Evolutionary conservation across 2,797 vertebrate species (phyloP), one percentile per base, ranked within the genome.

Genomic region (Lophotriccus pileatus): DNA sequence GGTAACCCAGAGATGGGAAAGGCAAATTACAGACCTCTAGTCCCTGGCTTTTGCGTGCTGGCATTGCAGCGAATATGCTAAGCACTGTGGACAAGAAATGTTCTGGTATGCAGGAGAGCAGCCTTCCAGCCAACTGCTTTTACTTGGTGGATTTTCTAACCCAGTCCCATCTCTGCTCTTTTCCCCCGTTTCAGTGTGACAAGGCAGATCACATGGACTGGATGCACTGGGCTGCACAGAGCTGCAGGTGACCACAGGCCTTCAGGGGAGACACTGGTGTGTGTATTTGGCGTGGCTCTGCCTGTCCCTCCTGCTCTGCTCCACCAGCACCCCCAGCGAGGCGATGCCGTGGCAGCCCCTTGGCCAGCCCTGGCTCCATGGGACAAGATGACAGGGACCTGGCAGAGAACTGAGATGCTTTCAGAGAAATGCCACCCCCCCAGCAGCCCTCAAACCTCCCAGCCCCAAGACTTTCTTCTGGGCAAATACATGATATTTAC

Each of bases 21-120:
- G 28, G 55, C 63, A 94, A 95, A 94, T 91, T 73, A 86, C 49
- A 88, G 89, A 20, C 34, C 73, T 90, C 76, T 46, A 53, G 25
- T 52, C 84, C 34, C 63, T 73, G 66, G 73, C 17, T 88, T 95
- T 46, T 80, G 32, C 34, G 27, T 58, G 70, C 77, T 86, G 94
- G 91, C 83, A 24, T 73, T 75, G 63, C 52, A 56, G 56, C 75
- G 50, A 81, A 69, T 50, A 52, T 50, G 87, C 70, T 88, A 67
- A 91, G 88, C 0, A 0, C 47, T 43, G 39, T 24, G 55, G 73
- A 55, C 34, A 70, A 91, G 59, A 84, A 94, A 87, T 8, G 37
- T 69, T 89, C 79, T 86, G 63, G 55, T 73, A 81, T 93, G 47
- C 41, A 93, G 34, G 89, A 90, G 84, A 63, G 63, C 37, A 49